These are phyloP conservation scores for Drosophila demipolita DNA, from an alignment of 2,888 invertebrate genomes.

Conservation along the genomic window DNA sequence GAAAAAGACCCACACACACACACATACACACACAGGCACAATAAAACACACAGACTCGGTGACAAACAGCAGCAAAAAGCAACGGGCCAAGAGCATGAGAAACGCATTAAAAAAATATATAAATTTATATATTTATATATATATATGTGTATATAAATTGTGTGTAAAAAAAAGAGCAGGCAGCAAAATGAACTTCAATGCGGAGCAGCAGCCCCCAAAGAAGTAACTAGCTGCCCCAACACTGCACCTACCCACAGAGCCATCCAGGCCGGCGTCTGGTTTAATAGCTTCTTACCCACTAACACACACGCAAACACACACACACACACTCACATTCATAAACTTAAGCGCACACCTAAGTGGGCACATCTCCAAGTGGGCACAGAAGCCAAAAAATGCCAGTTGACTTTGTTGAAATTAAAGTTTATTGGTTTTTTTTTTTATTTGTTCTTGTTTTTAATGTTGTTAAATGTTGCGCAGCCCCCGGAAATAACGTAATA, in stretches of 20 bases:
- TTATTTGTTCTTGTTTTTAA: constrained; percentile 8
- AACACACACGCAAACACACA: constrained; percentile 35
- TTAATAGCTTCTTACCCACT: constrained; percentile 56
- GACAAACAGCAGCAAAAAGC: constrained; percentile 62
- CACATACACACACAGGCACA: neutral
- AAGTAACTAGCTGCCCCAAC: constrained; percentile 26
- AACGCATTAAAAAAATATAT: constrained; percentile 72
- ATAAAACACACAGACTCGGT: constrained; percentile 19
- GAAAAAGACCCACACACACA: constrained; percentile 30
- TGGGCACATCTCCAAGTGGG: constrained; percentile 21
- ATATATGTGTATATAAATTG: constrained; percentile 4
- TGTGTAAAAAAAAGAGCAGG: constrained; percentile 45
- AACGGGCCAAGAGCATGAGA: constrained; percentile 78
- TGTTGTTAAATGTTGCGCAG: constrained; percentile 22
- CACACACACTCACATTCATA: neutral
- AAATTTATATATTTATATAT: constrained; percentile 6
- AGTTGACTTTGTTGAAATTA: constrained; percentile 67
- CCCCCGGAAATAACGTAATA: constrained; percentile 75
- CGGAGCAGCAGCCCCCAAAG: constrained; percentile 50
- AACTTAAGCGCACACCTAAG: neutral
- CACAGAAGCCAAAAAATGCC: constrained; percentile 46
- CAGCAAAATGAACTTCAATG: constrained; percentile 48
- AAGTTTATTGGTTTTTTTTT: constrained; percentile 66
- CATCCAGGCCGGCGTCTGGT: constrained; percentile 59
- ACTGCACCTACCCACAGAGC: constrained; percentile 10